Percentiles rank a stretch among this genome's conserved stretches.
Evolutionary conservation across 2,888 invertebrate species (phyloP).

Genomic region (Athalia circularis): DNA sequence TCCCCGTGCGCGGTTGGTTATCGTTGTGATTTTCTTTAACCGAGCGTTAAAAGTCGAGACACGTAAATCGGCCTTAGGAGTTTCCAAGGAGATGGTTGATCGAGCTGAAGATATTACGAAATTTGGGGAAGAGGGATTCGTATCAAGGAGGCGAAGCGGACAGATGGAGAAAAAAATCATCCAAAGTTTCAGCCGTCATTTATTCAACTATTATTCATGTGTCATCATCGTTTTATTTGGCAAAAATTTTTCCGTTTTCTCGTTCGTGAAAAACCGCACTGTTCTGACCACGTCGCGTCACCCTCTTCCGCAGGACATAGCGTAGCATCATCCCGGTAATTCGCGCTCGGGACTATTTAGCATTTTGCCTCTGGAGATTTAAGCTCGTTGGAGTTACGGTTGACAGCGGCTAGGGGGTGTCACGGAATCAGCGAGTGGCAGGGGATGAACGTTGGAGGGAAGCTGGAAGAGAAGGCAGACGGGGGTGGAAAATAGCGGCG

Average conservation of each 20-base stretch:
- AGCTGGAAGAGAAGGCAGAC: conserved; percentile 9
- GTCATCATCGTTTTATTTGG: background rate
- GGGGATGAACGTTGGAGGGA: conserved; percentile 42
- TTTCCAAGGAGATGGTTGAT: conserved; percentile 12
- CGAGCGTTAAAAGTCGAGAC: conserved; percentile 35
- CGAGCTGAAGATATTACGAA: conserved; percentile 29
- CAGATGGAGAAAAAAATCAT: background rate
- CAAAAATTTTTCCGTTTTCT: conserved; percentile 54
- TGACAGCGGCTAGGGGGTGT: conserved; percentile 52
- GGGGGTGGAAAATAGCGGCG: conserved; percentile 2
- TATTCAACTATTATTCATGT: too few species aligned
- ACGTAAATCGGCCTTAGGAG: conserved; percentile 12
- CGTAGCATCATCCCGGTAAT: conserved; percentile 3
- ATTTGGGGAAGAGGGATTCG: background rate
- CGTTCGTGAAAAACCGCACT: conserved; percentile 4
- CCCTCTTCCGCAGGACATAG: conserved; percentile 9
- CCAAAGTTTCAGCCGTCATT: background rate
- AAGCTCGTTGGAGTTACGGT: conserved; percentile 52
- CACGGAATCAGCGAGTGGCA: conserved; percentile 42
- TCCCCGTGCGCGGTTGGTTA: background rate
- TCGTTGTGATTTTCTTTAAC: conserved; percentile 32
- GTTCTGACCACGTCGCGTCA: conserved; percentile 28
- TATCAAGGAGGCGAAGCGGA: background rate
- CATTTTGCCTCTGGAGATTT: conserved; percentile 53
- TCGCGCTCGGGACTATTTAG: conserved; percentile 53